Conservation (phyloP, 2,888 invertebrate species). For the Strigamia transsilvanica region DNA sequence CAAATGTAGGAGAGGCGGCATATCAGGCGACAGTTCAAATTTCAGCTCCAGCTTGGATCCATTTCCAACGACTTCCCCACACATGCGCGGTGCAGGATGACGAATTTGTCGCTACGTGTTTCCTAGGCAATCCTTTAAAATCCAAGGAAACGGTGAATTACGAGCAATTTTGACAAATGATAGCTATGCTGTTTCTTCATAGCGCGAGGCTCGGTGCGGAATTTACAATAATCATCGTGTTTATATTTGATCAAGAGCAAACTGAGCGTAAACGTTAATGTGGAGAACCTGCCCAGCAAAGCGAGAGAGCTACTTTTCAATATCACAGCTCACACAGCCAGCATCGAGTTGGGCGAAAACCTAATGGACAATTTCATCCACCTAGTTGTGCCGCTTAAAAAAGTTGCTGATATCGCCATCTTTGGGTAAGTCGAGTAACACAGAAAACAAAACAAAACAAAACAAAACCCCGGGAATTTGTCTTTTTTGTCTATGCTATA, state of each 20-base stretch:
- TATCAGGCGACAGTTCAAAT: constrained; percentile 55
- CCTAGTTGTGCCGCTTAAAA: not conserved
- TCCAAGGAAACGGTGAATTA: constrained; percentile 9
- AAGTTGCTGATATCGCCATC: constrained; percentile 35
- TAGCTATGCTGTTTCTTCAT: too few species aligned
- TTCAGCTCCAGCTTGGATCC: not conserved
- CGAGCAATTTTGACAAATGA: not conserved
- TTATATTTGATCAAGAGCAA: constrained; percentile 5
- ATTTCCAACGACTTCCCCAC: constrained; percentile 2
- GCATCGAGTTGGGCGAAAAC: not conserved
- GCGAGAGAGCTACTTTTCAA: not conserved
- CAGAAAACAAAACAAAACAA: too few species aligned
- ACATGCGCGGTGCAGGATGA: not conserved
- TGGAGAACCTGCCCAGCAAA: constrained; percentile 20
- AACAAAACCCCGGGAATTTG: too few species aligned
- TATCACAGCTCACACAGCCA: constrained; percentile 2
- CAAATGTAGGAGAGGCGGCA: constrained; percentile 64
- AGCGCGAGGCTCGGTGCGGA: not conserved
- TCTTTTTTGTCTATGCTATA: too few species aligned
- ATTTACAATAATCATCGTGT: constrained; percentile 1
- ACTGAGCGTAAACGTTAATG: constrained; percentile 17
- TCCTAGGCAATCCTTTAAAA: not conserved
- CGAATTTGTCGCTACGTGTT: not conserved
- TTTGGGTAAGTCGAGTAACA: not conserved
- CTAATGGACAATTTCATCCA: constrained; percentile 1